A percentile compares a stretch with the other conserved stretches of the same genome.
Conservation (phyloP, 2,888 invertebrate genomes). For the Cheiracanthium punctorium region DNA sequence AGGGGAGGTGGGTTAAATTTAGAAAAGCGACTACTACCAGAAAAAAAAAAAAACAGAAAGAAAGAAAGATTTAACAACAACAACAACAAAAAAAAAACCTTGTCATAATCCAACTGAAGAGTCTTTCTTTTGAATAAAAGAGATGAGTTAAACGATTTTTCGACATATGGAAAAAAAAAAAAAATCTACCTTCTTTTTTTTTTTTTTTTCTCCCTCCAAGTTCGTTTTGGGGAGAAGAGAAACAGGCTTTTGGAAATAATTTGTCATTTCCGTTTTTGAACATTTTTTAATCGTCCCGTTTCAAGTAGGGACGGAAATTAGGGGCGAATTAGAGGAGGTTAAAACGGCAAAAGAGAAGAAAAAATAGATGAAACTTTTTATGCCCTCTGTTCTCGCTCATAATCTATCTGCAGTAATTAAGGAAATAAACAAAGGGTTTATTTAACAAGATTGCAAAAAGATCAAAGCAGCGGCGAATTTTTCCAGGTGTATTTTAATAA, state of each 20-base stretch:
- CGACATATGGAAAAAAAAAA: neutral
- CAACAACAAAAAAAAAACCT: neutral
- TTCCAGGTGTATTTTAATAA: no score
- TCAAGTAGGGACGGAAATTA: constrained; percentile 42
- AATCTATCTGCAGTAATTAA: neutral
- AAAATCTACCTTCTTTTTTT: neutral
- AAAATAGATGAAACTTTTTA: neutral
- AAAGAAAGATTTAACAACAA: no score
- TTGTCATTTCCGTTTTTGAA: constrained; percentile 52
- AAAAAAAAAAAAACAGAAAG: neutral
- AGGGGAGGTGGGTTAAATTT: neutral
- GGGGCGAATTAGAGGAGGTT: constrained; percentile 40
- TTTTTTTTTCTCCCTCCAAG: neutral
- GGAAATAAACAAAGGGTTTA: neutral
- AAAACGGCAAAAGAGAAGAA: neutral
- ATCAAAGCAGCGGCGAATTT: neutral
- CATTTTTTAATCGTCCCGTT: constrained; percentile 31
- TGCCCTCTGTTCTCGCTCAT: neutral
- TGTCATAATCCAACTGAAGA: constrained; percentile 34
- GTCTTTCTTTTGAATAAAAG: constrained; percentile 35
- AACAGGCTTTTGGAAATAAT: constrained; percentile 41
- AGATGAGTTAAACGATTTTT: neutral
- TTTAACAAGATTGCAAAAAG: neutral
- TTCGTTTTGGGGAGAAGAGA: neutral
- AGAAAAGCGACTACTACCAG: neutral